Evolutionary conservation across 2,797 vertebrate genomes (phyloP).

Genomic region (Aphelocoma californica): DNA sequence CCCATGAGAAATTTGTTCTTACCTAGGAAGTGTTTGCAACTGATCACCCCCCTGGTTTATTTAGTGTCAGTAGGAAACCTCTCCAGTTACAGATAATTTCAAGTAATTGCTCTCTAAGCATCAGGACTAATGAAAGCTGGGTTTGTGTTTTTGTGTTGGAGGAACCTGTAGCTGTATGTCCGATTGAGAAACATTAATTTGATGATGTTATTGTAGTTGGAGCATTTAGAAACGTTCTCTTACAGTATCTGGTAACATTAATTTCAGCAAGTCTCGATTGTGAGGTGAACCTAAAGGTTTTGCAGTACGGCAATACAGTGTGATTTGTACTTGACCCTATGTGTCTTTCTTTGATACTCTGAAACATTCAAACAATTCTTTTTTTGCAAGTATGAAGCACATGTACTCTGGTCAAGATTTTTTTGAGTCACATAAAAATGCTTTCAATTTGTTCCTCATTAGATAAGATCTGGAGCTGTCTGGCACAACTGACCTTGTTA

Average conservation of each 20-base stretch:
- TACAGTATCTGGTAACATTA: neutral
- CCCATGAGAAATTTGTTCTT: neutral
- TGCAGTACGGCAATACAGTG: neutral
- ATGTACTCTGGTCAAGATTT: neutral
- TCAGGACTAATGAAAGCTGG: neutral
- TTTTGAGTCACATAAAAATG: neutral
- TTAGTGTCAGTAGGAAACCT: neutral
- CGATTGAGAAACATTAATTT: neutral
- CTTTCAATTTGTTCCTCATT: neutral
- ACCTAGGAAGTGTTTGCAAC: neutral
- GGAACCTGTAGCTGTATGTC: neutral
- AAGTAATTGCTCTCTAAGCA: neutral
- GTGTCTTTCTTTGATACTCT: neutral
- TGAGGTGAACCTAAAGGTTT: neutral
- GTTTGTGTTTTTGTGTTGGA: neutral
- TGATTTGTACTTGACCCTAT: neutral
- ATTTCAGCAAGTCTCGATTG: neutral
- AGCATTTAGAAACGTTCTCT: neutral
- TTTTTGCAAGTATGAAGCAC: neutral
- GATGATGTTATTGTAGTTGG: neutral
- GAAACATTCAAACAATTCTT: neutral
- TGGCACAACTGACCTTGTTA: neutral
- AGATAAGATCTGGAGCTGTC: neutral
- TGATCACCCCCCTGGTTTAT: neutral
- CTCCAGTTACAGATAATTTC: neutral